Evolutionary conservation across 2,888 invertebrate species (phyloP), one percentile per base, ranked within the genome.

Genomic region (Mayetiola destructor): DNA sequence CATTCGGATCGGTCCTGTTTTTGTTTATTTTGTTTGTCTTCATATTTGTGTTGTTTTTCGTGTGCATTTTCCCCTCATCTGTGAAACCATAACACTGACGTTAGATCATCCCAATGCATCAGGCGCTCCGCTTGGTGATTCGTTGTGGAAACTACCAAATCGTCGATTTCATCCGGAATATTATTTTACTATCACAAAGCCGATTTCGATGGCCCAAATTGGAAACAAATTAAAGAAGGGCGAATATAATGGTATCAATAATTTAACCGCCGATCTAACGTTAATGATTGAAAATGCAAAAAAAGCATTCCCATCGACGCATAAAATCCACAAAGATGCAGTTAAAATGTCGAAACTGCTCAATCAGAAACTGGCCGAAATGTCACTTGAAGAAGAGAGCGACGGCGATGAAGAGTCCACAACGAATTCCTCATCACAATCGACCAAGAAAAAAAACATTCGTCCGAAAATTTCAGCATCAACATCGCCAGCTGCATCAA

Each of bases 261-360:
- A 94, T 69, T 82, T 97, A 40, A 90, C 93, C 1, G 86, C 86
- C 1, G 97, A 99, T 68, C 80, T 99, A 76, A 93, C 92, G 67
- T 81, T 94, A 55, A 92, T 97, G 85, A 91, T 97, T 70, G 92
- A 94, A 68, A 99, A 99, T 73, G 97, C 97, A 12, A 89, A 88
- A 68, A 84, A 85, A 65, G 93, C 92, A 69, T 92, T 91, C 71
- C 75, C 85, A 48, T 80, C 84, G 55, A 84, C 84, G 39, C 88
- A 90, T 40, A 80, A 84, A 64, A 76, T 90, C 14, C 89, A 88
- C 69, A 87, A 88, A 75, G 86, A 89, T 70, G 91, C 93, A 53
- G 82, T 84, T 0, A 85, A 86, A 66, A 75, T 95, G 66, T 84
- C 89, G 64, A 85, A 86, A 75, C 78, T 85, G 48, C 84, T 91